These are phyloP conservation scores for Epinotia brunnichana DNA, from an alignment of 2,888 invertebrate genomes.

Conservation along the genomic window DNA sequence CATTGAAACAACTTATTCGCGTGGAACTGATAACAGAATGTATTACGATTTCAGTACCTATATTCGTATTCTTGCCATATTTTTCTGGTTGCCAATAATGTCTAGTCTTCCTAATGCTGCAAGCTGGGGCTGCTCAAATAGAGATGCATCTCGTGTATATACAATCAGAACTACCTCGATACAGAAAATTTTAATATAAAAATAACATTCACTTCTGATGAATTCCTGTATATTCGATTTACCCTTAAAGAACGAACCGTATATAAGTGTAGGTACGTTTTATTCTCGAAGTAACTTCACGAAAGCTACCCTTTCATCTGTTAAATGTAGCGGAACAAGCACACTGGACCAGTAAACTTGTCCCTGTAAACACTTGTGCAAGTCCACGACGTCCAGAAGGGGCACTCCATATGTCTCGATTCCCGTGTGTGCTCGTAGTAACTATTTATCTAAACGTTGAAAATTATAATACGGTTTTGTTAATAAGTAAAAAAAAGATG, in stretches of 20 bases:
- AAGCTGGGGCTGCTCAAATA: neutral
- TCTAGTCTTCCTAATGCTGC: neutral
- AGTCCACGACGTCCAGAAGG: conserved; percentile 20
- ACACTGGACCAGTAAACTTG: conserved; percentile 48
- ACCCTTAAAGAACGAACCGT: conserved; percentile 13
- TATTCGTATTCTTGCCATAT: conserved; percentile 51
- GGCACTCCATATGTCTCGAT: conserved; percentile 15
- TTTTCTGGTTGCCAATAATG: neutral
- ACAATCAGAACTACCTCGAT: neutral
- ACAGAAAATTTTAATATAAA: neutral
- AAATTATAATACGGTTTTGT: neutral
- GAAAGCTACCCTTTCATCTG: conserved; percentile 49
- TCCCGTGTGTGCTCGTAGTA: neutral
- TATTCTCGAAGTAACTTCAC: conserved; percentile 47
- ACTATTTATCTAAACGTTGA: neutral
- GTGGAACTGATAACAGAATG: conserved; percentile 71
- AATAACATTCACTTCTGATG: conserved; percentile 13
- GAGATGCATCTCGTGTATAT: too few relatives aligned
- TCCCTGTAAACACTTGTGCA: conserved; percentile 37
- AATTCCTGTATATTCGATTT: conserved; percentile 9
- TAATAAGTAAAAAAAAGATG: too few relatives aligned
- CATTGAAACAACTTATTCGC: conserved; percentile 71
- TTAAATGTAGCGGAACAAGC: conserved; percentile 59
- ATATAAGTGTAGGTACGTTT: conserved; percentile 42
- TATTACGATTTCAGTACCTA: conserved; percentile 58